These are phyloP conservation scores for Lasioglossum leucozonium DNA, from an alignment of 2,888 invertebrate species.

Conservation along the genomic window DNA sequence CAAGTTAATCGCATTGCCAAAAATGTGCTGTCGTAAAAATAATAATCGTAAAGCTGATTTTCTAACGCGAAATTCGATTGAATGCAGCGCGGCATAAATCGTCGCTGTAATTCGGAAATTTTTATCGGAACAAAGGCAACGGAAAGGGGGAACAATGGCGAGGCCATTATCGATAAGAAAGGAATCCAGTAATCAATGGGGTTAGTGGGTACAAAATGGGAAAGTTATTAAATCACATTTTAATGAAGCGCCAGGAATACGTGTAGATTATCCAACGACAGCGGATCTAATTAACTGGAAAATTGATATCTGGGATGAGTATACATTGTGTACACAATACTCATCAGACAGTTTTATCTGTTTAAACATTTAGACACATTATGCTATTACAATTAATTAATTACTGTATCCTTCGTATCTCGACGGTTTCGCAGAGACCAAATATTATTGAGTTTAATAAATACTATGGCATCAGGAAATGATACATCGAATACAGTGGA, in stretches of 20 bases:
- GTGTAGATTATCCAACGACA: not conserved
- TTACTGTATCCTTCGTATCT: not conserved
- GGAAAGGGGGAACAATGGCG: not conserved
- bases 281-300: not conserved
- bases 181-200: not conserved
- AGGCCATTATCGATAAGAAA: not conserved
- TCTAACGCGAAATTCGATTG: too few species aligned
- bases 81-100: not conserved
- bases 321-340: not conserved
- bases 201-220: not conserved
- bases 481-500: too few species aligned
- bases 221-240: not conserved
- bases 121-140: not conserved
- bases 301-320: not conserved
- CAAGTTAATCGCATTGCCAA: too few species aligned
- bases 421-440: not conserved
- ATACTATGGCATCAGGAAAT: too few species aligned
- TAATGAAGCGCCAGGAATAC: not conserved
- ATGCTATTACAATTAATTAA: not conserved
- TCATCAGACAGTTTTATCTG: not conserved
- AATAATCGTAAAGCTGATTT: too few species aligned
- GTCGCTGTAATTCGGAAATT: not conserved
- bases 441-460: not conserved
- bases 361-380: not conserved
- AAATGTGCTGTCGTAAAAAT: too few species aligned